Conservation (phyloP, 2,113 vertebrate genomes). For the Lasiurus borealis region DNA sequence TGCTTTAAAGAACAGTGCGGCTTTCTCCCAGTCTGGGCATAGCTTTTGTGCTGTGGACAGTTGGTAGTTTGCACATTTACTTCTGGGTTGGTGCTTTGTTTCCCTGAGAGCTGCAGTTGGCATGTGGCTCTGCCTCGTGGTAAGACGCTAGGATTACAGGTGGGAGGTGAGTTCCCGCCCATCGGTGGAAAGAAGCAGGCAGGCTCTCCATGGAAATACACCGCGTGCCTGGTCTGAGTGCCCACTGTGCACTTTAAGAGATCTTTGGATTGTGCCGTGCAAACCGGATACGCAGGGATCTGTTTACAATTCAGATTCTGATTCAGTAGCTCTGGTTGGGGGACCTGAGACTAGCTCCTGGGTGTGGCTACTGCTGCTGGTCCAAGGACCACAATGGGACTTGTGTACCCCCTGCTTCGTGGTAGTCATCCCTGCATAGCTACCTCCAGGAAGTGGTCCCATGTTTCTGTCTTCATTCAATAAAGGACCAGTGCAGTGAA, state of each 20-base stretch:
- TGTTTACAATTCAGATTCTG: background rate
- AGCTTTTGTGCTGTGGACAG: background rate
- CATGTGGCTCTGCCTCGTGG: background rate
- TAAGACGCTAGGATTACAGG: conserved; percentile 41
- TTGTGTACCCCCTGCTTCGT: background rate
- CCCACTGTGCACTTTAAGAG: background rate
- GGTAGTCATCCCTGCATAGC: background rate
- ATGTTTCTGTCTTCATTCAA: background rate
- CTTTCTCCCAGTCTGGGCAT: background rate
- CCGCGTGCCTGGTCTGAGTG: background rate
- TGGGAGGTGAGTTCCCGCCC: background rate
- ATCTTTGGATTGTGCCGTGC: background rate
- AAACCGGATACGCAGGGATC: background rate
- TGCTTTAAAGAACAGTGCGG: background rate
- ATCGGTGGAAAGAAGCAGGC: background rate
- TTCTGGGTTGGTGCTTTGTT: conserved; percentile 43
- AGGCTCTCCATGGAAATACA: background rate
- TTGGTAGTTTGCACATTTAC: background rate
- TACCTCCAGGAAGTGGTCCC: conserved; percentile 51
- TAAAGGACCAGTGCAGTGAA: conserved; percentile 43
- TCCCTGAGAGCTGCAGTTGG: background rate
- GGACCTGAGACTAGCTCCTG: background rate
- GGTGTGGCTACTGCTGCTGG: background rate
- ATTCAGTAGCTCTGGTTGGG: background rate
- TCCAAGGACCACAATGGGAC: background rate